Conservation (phyloP, 1,140 invertebrate species). For the Apis florea region DNA sequence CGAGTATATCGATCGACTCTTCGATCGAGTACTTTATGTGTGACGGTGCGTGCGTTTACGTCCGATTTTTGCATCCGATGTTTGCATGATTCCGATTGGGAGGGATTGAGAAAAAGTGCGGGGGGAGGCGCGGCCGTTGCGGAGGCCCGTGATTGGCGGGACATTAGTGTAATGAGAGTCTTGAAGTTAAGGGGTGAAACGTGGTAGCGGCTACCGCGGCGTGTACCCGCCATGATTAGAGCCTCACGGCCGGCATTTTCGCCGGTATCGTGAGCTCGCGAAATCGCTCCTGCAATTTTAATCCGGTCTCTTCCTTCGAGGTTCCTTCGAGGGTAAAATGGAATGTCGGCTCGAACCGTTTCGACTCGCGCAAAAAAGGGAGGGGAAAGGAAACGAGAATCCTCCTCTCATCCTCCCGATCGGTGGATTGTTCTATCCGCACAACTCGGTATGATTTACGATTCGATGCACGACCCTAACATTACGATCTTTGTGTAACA, state of each 20-base stretch:
- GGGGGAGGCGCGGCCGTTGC: conserved; percentile 64
- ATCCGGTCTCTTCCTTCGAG: conserved; percentile 64
- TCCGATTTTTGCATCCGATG: conserved; percentile 68
- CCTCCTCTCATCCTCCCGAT: no score
- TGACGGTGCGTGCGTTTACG: conserved; percentile 17
- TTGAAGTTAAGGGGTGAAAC: conserved; percentile 74
- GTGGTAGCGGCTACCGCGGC: conserved; percentile 71
- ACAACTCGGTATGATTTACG: no score
- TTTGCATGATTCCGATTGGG: conserved; percentile 74
- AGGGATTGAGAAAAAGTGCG: conserved; percentile 71
- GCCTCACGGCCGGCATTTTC: conserved; percentile 70
- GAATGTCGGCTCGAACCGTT: conserved; percentile 8
- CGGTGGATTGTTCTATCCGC: no score
- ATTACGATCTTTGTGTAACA: no score
- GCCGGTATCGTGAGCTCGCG: conserved; percentile 69
- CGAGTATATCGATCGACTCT: no score
- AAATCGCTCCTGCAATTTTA: conserved; percentile 76
- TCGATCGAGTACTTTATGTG: no score
- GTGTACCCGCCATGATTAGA: conserved; percentile 75
- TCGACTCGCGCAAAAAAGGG: background rate
- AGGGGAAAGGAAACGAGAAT: background rate
- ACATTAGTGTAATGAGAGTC: conserved; percentile 77
- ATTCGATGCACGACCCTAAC: no score
- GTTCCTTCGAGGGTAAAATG: conserved; percentile 5
- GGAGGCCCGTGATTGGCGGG: conserved; percentile 74